phyloP scores from a whole-genome alignment of 2,888 invertebrate species.

The Ectropis crepuscularia region DNA sequence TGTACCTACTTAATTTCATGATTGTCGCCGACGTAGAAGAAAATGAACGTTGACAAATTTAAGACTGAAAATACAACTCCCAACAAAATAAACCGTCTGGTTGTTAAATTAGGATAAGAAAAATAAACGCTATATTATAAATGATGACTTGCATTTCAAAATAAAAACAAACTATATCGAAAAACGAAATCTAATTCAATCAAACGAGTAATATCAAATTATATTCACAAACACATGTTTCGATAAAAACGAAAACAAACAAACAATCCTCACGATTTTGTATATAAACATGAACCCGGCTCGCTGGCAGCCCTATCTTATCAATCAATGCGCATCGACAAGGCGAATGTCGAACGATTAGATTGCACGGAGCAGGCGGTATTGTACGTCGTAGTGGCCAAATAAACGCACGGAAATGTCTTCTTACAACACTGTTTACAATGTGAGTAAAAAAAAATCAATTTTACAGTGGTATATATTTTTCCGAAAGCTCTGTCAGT shows the following conservation, averaged over 20 bases:
- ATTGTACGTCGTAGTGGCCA: slow-evolving; percentile 14
- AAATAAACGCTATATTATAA: too few relatives aligned
- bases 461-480: background rate
- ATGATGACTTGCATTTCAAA: background rate
- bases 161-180: background rate
- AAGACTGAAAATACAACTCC: too few relatives aligned
- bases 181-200: background rate
- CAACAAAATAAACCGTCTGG: too few relatives aligned
- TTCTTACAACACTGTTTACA: slow-evolving; percentile 28
- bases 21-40: too few relatives aligned
- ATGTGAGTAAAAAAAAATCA: slow-evolving; percentile 19
- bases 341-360: slow-evolving; percentile 33
- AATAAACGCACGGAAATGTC: slow-evolving; percentile 23
- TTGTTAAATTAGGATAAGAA: too few relatives aligned
- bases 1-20: too few relatives aligned
- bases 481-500: background rate
- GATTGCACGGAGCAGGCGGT: slow-evolving; percentile 8
- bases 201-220: background rate
- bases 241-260: slow-evolving; percentile 14
- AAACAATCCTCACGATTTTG: slow-evolving; percentile 3
- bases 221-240: background rate
- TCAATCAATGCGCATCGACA: slow-evolving; percentile 39
- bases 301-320: slow-evolving; percentile 29
- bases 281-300: background rate
- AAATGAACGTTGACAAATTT: too few relatives aligned